Evolutionary conservation across 2,797 vertebrate genomes (phyloP), one percentile per base, ranked within the genome.

Genomic region (Falco berigora): DNA sequence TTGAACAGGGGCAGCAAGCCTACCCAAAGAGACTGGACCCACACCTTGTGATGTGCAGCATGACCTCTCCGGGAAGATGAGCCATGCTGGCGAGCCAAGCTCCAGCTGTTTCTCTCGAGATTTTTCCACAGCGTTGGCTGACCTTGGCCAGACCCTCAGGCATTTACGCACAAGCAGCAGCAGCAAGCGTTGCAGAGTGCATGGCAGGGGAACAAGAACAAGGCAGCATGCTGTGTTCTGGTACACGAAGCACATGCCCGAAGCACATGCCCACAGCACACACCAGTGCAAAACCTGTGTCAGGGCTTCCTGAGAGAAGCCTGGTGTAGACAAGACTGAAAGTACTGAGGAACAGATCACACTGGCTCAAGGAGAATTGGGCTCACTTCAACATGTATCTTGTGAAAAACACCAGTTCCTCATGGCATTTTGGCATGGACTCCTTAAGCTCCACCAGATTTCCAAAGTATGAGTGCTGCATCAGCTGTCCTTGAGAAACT

Each of bases 191-290:
- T 49, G 56, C 42, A 46, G 58, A 77, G 44, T 2, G 1, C 9
- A 2, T 6, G 40, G 23, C 40, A 52, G 49, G 36, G 25, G 36
- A 79, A 17, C 5, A 36, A 68, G n/a, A 28, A 38, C 5, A 25
- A 1, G 42, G 38, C 25, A 78, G 14, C 8, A 3, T 9, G 25
- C 3, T 14, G 20, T 6, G 20, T 58, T 85, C 62, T 74, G 34
- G 42, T 28, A 30, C 53, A 50, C 0, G 0, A 49, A 85, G 32
- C n/a, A 24, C 10, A 1, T 38, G 46, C 25, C 59, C n/a, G 0
- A 49, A 85, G 32, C n/a, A 24, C 10, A 1, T 38, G 46, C 25
- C 59, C n/a, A 27, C 0, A 2, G 42, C 2, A 3, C 2, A 2
- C 20, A 49, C 21, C 0, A 0, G 27, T 32, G 18, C 15, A 66